Percentiles rank a stretch among this genome's conserved stretches.
These are phyloP conservation scores for Epinephelus malabaricus DNA, from an alignment of 2,797 vertebrate species.

Conservation along the genomic window DNA sequence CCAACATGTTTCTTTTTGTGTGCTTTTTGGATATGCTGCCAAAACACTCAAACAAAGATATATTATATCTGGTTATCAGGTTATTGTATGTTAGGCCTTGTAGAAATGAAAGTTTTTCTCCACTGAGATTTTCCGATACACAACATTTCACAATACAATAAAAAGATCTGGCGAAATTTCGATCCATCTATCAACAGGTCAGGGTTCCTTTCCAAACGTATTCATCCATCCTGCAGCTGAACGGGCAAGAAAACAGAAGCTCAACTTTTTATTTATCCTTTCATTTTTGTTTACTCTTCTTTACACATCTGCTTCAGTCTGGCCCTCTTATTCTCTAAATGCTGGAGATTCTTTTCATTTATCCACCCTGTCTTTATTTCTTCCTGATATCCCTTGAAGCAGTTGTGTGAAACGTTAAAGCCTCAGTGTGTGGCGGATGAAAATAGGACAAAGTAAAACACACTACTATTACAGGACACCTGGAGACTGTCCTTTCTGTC, in stretches of 20 bases:
- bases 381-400: slow-evolving; percentile 33
- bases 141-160: slow-evolving; percentile 2
- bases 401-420: slow-evolving; percentile 81
- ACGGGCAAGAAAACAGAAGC: slow-evolving; percentile 53
- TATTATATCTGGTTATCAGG: background rate
- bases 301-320: slow-evolving; percentile 22
- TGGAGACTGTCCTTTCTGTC: slow-evolving; percentile 86
- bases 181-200: slow-evolving; percentile 9
- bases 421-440: slow-evolving; percentile 90
- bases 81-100: background rate
- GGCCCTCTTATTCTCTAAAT: slow-evolving; percentile 25
- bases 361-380: slow-evolving; percentile 14
- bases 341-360: slow-evolving; percentile 23
- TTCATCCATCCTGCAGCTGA: slow-evolving; percentile 54
- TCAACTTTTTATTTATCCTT: background rate
- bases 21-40: background rate
- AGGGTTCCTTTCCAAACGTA: slow-evolving; percentile 6
- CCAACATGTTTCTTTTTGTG: slow-evolving; percentile 4
- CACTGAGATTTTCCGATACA: background rate
- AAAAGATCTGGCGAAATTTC: background rate
- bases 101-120: background rate
- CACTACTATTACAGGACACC: slow-evolving; percentile 92
- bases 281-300: slow-evolving; percentile 34
- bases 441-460: slow-evolving; percentile 87
- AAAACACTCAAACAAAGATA: slow-evolving; percentile 9